Percentiles rank a stretch among this genome's conserved stretches.
phyloP scores from a whole-genome alignment of 2,888 invertebrate species.

The Arge pagana region DNA sequence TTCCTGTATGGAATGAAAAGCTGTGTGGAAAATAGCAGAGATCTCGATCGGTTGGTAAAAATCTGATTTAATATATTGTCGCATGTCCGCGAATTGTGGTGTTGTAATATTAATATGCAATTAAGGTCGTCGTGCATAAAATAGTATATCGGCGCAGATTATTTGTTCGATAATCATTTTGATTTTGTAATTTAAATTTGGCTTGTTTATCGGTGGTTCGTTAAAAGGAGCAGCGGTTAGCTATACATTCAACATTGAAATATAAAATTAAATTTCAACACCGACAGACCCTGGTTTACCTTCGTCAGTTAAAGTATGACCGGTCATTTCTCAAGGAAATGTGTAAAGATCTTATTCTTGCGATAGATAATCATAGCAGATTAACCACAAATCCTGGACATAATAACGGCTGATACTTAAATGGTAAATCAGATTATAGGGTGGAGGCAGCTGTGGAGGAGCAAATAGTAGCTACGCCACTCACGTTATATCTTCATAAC shows the following conservation, averaged over 20 bases:
- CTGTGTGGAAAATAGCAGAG: too few species aligned
- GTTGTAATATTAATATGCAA: constrained; percentile 36
- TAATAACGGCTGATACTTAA: constrained; percentile 42
- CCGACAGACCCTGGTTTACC: constrained; percentile 41
- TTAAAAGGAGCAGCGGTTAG: constrained; percentile 12
- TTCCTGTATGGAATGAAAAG: too few species aligned
- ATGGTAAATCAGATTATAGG: constrained; percentile 45
- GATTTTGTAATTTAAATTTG: constrained; percentile 1
- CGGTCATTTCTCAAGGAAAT: constrained; percentile 35
- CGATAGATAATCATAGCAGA: constrained; percentile 40
- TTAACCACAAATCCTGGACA: constrained; percentile 48
- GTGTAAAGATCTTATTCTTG: constrained; percentile 38
- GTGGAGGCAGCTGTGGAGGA: constrained; percentile 41
- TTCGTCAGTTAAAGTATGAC: constrained; percentile 44
- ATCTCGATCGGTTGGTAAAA: too few species aligned
- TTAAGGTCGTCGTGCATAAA: constrained; percentile 39
- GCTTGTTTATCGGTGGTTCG: constrained; percentile 5
- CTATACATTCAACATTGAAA: constrained; percentile 40
- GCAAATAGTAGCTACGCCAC: constrained; percentile 43
- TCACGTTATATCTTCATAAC: constrained; percentile 52
- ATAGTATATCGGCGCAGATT: not conserved
- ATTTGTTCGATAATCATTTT: constrained; percentile 6
- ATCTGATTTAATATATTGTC: constrained; percentile 10
- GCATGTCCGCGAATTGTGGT: constrained; percentile 37
- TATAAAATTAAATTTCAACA: constrained; percentile 34